Evolutionary conservation across 2,888 invertebrate species (phyloP).

Genomic region (Hypena proboscidalis): DNA sequence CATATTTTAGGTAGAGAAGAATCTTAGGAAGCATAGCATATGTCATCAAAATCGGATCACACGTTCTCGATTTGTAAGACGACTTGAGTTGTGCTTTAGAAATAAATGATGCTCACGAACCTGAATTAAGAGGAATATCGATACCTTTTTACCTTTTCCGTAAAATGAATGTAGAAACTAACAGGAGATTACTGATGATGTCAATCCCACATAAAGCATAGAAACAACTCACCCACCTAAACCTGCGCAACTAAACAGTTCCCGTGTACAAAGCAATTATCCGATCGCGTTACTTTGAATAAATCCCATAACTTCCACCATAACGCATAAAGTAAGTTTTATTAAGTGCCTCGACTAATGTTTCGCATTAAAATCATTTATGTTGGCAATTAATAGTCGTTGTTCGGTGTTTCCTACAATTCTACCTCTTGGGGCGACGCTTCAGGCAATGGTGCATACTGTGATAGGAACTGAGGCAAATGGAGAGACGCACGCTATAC

Average conservation of each 20-base stretch:
- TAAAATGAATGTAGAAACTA: too few relatives aligned
- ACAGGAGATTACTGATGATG: too few relatives aligned
- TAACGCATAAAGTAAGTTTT: slow-evolving; percentile 32
- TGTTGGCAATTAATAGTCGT: slow-evolving; percentile 70
- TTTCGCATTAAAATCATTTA: slow-evolving; percentile 71
- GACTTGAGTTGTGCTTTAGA: too few relatives aligned
- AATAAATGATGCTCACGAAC: neutral
- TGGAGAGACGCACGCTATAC: slow-evolving; percentile 66
- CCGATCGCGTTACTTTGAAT: slow-evolving; percentile 2
- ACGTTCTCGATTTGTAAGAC: too few relatives aligned
- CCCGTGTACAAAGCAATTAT: slow-evolving; percentile 6
- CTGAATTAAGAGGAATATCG: too few relatives aligned
- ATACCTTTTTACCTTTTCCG: too few relatives aligned
- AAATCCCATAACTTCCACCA: slow-evolving; percentile 16
- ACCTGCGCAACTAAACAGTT: neutral
- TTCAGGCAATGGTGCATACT: slow-evolving; percentile 53
- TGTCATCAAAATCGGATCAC: too few relatives aligned
- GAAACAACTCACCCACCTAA: too few relatives aligned
- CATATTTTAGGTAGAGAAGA: too few relatives aligned
- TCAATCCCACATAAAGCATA: too few relatives aligned
- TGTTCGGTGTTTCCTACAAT: slow-evolving; percentile 59
- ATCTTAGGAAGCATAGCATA: too few relatives aligned
- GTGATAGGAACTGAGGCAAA: slow-evolving; percentile 53
- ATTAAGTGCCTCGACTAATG: slow-evolving; percentile 54
- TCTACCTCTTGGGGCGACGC: slow-evolving; percentile 37